phyloP scores from a whole-genome alignment of 2,797 vertebrate genomes.

The Gouania willdenowi region DNA sequence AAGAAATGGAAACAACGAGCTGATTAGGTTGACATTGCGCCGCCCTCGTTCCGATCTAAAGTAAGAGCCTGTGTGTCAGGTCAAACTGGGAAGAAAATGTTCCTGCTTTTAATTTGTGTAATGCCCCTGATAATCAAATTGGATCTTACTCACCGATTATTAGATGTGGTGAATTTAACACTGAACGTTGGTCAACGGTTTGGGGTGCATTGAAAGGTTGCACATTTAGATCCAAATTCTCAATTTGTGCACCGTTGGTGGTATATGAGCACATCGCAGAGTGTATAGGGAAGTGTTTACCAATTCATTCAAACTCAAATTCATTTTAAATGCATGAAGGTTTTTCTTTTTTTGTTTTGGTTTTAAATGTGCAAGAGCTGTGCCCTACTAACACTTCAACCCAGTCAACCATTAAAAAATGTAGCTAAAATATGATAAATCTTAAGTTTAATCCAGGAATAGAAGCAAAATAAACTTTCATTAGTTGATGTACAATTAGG shows the following conservation, averaged over 20 bases:
- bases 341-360: background rate
- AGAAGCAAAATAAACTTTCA: no score
- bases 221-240: no score
- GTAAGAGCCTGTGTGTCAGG: constrained; percentile 34
- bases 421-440: no score
- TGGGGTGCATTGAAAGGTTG: constrained; percentile 55
- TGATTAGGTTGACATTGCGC: constrained; percentile 56
- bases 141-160: constrained; percentile 63
- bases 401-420: no score
- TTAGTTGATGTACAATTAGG: no score
- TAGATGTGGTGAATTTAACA: constrained; percentile 75
- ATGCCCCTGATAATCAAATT: constrained; percentile 61
- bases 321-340: constrained; percentile 15
- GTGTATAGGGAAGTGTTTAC: no score
- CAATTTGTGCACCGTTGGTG: no score
- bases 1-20: constrained; percentile 67
- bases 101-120: constrained; percentile 64
- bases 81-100: constrained; percentile 47
- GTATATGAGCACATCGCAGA: no score
- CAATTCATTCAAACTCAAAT: no score
- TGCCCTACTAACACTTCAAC: no score
- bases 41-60: constrained; percentile 49
- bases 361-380: background rate
- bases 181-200: constrained; percentile 62
- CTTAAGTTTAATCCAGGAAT: no score